These are phyloP conservation scores for Adineta ricciae DNA, from an alignment of 2,888 invertebrate genomes.

Conservation along the genomic window DNA sequence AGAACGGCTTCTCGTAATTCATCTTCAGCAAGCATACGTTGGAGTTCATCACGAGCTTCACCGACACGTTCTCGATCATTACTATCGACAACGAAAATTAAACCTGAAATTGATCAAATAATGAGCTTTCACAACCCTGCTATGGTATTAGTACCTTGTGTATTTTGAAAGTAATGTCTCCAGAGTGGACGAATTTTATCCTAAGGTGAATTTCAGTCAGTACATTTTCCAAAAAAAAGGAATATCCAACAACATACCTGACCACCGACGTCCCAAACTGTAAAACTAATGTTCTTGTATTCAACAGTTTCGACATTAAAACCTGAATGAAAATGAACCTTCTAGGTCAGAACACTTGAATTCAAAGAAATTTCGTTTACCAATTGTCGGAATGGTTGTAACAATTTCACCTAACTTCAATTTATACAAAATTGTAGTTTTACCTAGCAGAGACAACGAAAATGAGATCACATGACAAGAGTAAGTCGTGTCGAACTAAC, in stretches of 20 bases:
- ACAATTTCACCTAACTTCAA: conserved; percentile 99
- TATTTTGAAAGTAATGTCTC: conserved; percentile 97
- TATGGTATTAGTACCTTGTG: conserved; percentile 44
- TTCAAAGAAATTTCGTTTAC: conserved; percentile 56
- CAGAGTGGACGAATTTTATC: conserved; percentile 93
- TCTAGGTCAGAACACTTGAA: not conserved
- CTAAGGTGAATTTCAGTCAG: conserved; percentile 34
- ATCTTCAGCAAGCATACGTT: conserved; percentile 98
- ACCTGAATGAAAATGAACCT: conserved; percentile 56
- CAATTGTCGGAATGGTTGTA: conserved; percentile 98
- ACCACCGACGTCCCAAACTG: conserved; percentile 92
- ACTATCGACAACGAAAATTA: conserved; percentile 99
- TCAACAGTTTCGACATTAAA: conserved; percentile 99
- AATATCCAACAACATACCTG: not conserved
- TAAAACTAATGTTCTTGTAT: conserved; percentile 97
- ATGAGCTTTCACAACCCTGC: not conserved
- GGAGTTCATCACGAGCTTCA: conserved; percentile 93
- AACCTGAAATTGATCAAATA: conserved; percentile 36
- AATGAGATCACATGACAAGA: too few species aligned
- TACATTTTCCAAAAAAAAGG: not conserved
- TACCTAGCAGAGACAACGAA: conserved; percentile 57
- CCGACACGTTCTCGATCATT: conserved; percentile 98
- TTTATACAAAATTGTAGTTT: conserved; percentile 99
- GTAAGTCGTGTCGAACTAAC: conserved; percentile 58
- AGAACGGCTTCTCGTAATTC: conserved; percentile 97